Base-by-base conservation (phyloP, 2,888 invertebrate species). In the Rhabditoides inermis region DNA sequence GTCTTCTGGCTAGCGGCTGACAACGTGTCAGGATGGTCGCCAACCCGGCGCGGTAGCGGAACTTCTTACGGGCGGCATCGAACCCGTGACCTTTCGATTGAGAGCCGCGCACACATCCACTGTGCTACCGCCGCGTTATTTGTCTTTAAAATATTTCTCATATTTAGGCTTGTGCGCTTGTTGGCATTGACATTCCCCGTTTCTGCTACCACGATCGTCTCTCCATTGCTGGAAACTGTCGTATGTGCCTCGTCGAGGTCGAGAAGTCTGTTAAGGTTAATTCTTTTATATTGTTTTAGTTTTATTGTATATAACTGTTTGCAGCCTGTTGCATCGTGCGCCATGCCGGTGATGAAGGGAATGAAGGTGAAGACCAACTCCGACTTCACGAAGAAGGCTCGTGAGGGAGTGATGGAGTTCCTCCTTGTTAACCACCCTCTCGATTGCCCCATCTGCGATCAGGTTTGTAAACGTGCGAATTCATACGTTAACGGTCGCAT, bases 301-400 rank as follows among this genome's bases (percentile, higher is more conserved):
- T 32, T 32, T 32, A 10, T 32, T 32, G 40, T 18, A 18, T 12
- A 45, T 20, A 39, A 41, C 12, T 18, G n/a, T 22, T 52, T 68
- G 22, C 72, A 84, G 82, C 95, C 95, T 0, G 88, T 92, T 0
- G 98, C 98, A 7, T 92, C 95, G 0, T 98, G 98, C 79, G 98
- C 98, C 15, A 98, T 98, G 95, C 98, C 98, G 0, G 95, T 99
- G 0, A 72, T 98, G 94, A 95, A 95, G 79, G 98, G 95, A n/a
- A 82, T 82, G 98, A 84, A 88, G 48, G 63, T 99, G 22, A 95
- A 95, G 79, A 98, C 98, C 22, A 88, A 98, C 78, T 95, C 95
- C 0, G 90, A 90, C 68, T 82, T 94, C 80, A 90, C 90, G 0
- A 65, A 67, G 49, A 77, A 76, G 58, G 76, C 76, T 20, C 64